These are phyloP conservation scores for Ochotona princeps DNA, from an alignment of 2,113 vertebrate species.

Conservation along the genomic window DNA sequence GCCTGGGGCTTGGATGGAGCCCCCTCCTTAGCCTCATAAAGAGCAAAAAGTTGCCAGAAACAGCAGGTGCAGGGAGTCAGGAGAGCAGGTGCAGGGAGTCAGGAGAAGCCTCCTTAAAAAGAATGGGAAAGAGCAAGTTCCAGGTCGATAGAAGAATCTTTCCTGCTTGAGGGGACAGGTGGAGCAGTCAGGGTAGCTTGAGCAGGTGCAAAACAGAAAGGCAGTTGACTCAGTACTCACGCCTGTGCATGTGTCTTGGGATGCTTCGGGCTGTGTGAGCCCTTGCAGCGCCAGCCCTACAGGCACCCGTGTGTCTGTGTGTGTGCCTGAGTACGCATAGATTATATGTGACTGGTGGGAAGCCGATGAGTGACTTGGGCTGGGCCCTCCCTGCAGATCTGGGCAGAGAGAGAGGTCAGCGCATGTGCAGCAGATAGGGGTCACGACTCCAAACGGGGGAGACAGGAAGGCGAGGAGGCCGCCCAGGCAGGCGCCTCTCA, in stretches of 20 bases:
- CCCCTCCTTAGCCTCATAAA: background rate
- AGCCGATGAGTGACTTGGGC: background rate
- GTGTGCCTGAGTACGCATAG: background rate
- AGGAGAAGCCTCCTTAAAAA: background rate
- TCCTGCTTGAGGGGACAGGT: background rate
- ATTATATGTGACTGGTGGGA: no score
- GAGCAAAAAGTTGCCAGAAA: background rate
- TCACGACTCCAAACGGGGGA: background rate
- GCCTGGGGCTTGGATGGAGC: background rate
- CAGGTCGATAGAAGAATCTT: background rate
- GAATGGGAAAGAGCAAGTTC: background rate
- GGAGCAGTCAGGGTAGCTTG: background rate
- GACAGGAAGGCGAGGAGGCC: background rate
- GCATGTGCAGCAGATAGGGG: background rate
- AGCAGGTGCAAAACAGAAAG: background rate
- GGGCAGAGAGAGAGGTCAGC: background rate
- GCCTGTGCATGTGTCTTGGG: background rate
- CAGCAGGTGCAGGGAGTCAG: background rate
- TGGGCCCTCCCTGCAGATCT: background rate
- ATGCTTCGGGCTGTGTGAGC: background rate
- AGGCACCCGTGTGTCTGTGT: rapidly evolving
- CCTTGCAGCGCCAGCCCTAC: background rate
- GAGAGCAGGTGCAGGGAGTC: background rate
- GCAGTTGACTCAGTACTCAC: background rate
- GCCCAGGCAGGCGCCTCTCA: conserved; percentile 14